These are phyloP conservation scores for Cepaea hortensis DNA, from an alignment of 2,888 invertebrate genomes.

Conservation along the genomic window DNA sequence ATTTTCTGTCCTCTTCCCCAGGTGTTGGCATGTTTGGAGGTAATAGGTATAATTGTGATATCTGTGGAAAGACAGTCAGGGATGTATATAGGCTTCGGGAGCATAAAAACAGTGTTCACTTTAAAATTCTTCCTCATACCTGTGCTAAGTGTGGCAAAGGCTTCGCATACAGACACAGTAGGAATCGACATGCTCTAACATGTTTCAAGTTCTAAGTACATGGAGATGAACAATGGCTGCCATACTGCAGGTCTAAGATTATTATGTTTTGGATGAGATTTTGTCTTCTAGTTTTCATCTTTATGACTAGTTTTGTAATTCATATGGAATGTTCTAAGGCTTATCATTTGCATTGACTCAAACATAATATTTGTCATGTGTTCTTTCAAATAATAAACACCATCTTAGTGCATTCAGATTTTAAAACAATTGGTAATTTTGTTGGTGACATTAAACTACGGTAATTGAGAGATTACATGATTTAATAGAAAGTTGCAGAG, in stretches of 20 bases:
- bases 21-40: slow-evolving; percentile 25
- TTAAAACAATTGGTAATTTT: too few relatives aligned
- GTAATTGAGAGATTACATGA: too few relatives aligned
- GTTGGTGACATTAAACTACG: too few relatives aligned
- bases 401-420: too few relatives aligned
- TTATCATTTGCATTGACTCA: background rate
- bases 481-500: too few relatives aligned
- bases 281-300: background rate
- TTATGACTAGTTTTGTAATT: background rate
- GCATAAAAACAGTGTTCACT: slow-evolving; percentile 39
- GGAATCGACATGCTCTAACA: slow-evolving; percentile 24
- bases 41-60: slow-evolving; percentile 26
- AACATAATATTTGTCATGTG: background rate
- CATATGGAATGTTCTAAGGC: too few relatives aligned
- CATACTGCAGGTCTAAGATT: background rate
- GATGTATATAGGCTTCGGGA: slow-evolving; percentile 30
- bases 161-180: slow-evolving; percentile 37
- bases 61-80: slow-evolving; percentile 37
- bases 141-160: slow-evolving; percentile 43
- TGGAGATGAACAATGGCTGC: background rate
- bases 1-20: slow-evolving; percentile 25
- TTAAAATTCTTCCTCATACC: slow-evolving; percentile 6
- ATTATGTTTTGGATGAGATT: background rate
- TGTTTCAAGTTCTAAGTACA: slow-evolving; percentile 14
- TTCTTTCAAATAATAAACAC: background rate